A percentile compares a stretch with the other conserved stretches of the same genome.
phyloP scores from a whole-genome alignment of 2,113 vertebrate genomes.

The Nycticryphes semicollaris region DNA sequence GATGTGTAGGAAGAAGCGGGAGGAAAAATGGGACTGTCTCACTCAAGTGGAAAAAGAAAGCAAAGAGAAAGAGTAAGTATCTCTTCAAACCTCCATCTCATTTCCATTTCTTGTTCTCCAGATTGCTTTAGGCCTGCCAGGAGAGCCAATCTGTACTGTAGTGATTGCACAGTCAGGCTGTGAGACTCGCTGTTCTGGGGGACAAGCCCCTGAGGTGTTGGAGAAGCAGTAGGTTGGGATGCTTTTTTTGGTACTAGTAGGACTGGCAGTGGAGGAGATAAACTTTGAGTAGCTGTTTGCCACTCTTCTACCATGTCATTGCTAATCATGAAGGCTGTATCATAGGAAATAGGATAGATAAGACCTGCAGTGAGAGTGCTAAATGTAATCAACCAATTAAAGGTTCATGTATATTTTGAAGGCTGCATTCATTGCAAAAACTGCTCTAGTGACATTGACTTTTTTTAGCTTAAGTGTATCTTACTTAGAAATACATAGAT shows the following conservation, averaged over 20 bases:
- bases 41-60: conserved; percentile 92
- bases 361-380: neutral
- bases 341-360: fast-evolving
- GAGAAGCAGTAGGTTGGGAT: neutral
- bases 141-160: neutral
- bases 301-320: neutral
- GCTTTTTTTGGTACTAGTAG: neutral
- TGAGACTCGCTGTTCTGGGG: neutral
- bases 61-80: conserved; percentile 95
- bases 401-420: neutral
- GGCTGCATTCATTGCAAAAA: neutral
- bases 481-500: neutral
- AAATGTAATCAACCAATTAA: neutral
- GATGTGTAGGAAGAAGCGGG: conserved; percentile 89
- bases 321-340: neutral
- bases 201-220: neutral
- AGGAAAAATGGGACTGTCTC: conserved; percentile 93
- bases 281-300: neutral
- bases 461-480: neutral
- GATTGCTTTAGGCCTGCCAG: neutral
- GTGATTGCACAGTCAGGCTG: neutral
- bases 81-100: neutral
- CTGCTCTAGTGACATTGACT: neutral
- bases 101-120: neutral
- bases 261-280: neutral